Percentiles rank a stretch among this genome's conserved stretches.
Evolutionary conservation across 2,797 vertebrate genomes (phyloP).

Genomic region (Myotis myotis): DNA sequence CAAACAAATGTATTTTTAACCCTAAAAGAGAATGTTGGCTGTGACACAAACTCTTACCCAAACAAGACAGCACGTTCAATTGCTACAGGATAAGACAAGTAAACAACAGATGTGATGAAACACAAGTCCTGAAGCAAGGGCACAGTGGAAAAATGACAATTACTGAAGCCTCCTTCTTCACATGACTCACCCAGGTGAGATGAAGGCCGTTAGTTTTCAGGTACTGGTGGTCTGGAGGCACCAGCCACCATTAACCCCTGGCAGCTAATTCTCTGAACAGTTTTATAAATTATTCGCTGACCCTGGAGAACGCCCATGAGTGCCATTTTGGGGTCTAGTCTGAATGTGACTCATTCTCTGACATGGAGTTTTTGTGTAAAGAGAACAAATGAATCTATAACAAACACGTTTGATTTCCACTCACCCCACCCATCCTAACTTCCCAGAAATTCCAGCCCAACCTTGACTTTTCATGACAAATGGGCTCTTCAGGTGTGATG

Average conservation of each 20-base stretch:
- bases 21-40: background rate
- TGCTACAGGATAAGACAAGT: constrained; percentile 28
- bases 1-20: background rate
- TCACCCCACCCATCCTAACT: background rate
- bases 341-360: background rate
- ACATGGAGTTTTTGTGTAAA: background rate
- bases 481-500: background rate
- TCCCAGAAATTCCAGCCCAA: constrained; percentile 56
- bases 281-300: background rate
- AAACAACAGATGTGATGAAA: background rate
- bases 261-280: background rate
- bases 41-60: background rate
- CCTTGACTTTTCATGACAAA: constrained; percentile 23
- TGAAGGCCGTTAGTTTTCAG: background rate
- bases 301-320: background rate
- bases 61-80: background rate
- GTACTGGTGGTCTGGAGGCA: background rate
- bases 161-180: background rate
- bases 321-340: background rate
- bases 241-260: background rate
- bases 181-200: background rate
- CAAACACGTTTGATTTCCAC: background rate
- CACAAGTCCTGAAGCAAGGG: background rate
- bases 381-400: background rate
- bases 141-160: background rate